Evolutionary conservation across 2,113 vertebrate species (phyloP), one percentile per base, ranked within the genome.

Genomic region (Charina bottae): DNA sequence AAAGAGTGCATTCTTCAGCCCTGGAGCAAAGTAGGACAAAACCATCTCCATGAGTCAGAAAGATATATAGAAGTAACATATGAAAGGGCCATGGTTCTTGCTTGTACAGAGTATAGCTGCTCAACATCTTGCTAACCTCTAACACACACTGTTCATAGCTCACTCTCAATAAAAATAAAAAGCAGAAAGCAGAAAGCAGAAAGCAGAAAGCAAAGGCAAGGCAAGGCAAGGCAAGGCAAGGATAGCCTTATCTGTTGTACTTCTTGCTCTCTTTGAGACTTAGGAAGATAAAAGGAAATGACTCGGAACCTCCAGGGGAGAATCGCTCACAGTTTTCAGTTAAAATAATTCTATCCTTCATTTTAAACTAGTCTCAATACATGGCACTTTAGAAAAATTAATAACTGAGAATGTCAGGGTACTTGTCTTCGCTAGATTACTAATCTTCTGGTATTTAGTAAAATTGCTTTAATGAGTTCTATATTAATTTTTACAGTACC

Each of bases 381-480:
- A 89, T 72, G 49, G 58, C 59, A 91, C 87, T 90, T 93, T 93
- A 62, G 72, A 59, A 88, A 42, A 93, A 58, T 84, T 92, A 92
- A 92, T 90, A 91, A 93, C 72, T 49, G 72, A 89, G 59, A 93
- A 91, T 93, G 86, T 89, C 90, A 85, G 37, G 37, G 90, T 78
- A 72, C 86, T 91, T 91, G 86, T 88, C 88, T 88, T 64, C 37
- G 88, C 90, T 91, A 85, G 49, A 89, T 89, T 89, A 83, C 90
- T 93, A 93, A 91, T 89, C 59, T 89, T 88, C 53, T 91, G 86
- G 85, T 91, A 88, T 91, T 93, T 93, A 91, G 89, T 26, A 93
- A 84, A 93, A 93, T 88, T 85, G 59, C 72, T 93, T 91, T 89
- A 91, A 93, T 72, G 85, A 93, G 49, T 91, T 89, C 49, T 49